These are phyloP conservation scores for Tanaodytes sp. DNA, from an alignment of 2,888 invertebrate species.

Conservation along the genomic window DNA sequence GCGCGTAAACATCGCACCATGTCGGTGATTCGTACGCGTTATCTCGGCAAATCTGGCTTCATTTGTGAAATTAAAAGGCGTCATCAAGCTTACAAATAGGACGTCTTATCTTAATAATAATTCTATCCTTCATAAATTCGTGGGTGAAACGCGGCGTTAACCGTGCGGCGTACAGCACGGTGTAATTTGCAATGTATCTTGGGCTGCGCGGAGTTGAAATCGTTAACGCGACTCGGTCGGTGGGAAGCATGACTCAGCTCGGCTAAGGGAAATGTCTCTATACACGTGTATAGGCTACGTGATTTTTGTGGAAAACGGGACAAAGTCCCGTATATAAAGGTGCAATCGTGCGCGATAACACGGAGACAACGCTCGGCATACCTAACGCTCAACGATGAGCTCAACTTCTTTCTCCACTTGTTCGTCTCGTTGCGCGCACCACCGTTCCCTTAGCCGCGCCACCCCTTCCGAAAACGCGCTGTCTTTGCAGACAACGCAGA, in stretches of 20 bases:
- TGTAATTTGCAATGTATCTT: conserved; percentile 51
- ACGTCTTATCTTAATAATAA: conserved; percentile 44
- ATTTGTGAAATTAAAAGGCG: background rate
- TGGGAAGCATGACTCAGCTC: conserved; percentile 50
- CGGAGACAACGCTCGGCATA: conserved; percentile 61
- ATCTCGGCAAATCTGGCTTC: too few relatives aligned
- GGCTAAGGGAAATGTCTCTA: conserved; percentile 49
- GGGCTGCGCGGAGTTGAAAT: conserved; percentile 45
- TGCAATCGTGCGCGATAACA: conserved; percentile 64
- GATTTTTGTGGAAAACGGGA: conserved; percentile 60
- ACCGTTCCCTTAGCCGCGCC: too few relatives aligned
- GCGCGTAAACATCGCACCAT: too few relatives aligned
- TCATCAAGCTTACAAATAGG: background rate
- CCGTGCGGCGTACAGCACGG: conserved; percentile 19
- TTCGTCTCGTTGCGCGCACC: background rate
- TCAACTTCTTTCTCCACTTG: too few relatives aligned
- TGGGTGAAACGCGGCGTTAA: conserved; percentile 42
- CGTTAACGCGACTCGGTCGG: conserved; percentile 50
- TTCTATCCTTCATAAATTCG: conserved; percentile 47
- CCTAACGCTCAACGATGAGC: conserved; percentile 54
- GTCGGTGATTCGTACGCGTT: too few relatives aligned
- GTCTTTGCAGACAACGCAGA: conserved; percentile 47
- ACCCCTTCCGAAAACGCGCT: conserved; percentile 30
- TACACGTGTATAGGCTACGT: conserved; percentile 56
- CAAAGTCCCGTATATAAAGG: conserved; percentile 53